Percentiles rank a stretch among this genome's conserved stretches.
These are phyloP conservation scores for Sebastes elongatus DNA, from an alignment of 2,797 vertebrate genomes.

Conservation along the genomic window DNA sequence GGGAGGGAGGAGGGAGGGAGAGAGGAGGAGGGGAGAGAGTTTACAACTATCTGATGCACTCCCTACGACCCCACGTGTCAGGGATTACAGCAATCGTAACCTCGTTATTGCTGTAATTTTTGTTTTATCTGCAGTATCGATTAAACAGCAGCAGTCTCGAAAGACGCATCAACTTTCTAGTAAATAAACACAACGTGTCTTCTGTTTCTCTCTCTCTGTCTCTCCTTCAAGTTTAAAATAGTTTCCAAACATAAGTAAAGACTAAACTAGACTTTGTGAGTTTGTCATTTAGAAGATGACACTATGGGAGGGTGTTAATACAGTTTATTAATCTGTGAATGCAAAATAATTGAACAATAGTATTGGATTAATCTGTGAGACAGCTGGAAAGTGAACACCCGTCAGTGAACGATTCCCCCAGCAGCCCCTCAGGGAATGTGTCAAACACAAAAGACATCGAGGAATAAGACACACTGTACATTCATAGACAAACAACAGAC, in stretches of 20 bases:
- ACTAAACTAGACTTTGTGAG: not conserved
- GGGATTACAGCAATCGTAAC: not conserved
- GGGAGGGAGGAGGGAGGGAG: not conserved
- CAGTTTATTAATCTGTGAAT: not conserved
- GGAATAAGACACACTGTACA: not conserved
- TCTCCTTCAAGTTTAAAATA: not conserved
- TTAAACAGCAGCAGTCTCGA: not conserved
- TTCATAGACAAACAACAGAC: conserved; percentile 20
- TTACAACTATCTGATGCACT: conserved; percentile 45
- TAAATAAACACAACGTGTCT: too few species aligned
- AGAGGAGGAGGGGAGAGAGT: not conserved
- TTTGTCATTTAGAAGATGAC: not conserved
- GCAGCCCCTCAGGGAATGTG: conserved; percentile 3
- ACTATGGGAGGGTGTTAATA: not conserved
- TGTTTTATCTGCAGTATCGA: not conserved
- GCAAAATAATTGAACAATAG: not conserved
- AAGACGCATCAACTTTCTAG: too few species aligned
- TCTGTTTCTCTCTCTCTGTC: too few species aligned
- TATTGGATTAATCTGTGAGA: conserved; percentile 1
- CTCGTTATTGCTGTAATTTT: not conserved
- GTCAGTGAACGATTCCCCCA: not conserved
- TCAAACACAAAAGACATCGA: conserved; percentile 11
- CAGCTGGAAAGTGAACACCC: not conserved
- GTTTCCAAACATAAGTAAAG: not conserved
- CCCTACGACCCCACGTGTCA: conserved; percentile 24